These are phyloP conservation scores for Glyptemys insculpta DNA, from an alignment of 2,797 vertebrate genomes.

Conservation along the genomic window DNA sequence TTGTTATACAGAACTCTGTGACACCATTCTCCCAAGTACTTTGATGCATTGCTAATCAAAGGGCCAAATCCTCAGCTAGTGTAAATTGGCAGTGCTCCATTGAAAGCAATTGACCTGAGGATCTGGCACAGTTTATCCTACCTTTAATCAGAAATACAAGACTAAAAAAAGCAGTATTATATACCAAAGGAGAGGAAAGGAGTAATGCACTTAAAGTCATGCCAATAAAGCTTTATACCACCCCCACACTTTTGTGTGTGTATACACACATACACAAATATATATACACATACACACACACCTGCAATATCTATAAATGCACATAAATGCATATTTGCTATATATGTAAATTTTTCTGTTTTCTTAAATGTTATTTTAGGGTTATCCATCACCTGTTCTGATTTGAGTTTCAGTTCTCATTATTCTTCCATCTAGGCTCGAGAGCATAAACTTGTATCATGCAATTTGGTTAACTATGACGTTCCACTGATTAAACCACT, in stretches of 20 bases:
- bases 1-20: neutral
- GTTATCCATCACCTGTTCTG: neutral
- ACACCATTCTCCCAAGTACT: conserved; percentile 2
- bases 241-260: neutral
- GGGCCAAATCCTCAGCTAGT: neutral
- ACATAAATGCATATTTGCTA: neutral
- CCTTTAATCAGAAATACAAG: neutral
- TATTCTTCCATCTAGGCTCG: neutral
- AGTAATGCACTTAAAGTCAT: neutral
- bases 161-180: neutral
- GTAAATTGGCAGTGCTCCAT: neutral
- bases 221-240: neutral
- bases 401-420: neutral
- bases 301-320: neutral
- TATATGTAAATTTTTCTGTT: neutral
- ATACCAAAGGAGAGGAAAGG: rapidly evolving
- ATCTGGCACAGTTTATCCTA: neutral
- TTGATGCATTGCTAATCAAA: neutral
- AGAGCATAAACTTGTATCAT: neutral
- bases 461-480: neutral
- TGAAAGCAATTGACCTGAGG: neutral
- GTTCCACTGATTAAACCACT: neutral
- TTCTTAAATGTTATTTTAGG: neutral
- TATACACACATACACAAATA: too few relatives aligned
- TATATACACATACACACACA: neutral